Conservation (phyloP, 2,113 vertebrate genomes). For the Thamnophis sirtalis region DNA sequence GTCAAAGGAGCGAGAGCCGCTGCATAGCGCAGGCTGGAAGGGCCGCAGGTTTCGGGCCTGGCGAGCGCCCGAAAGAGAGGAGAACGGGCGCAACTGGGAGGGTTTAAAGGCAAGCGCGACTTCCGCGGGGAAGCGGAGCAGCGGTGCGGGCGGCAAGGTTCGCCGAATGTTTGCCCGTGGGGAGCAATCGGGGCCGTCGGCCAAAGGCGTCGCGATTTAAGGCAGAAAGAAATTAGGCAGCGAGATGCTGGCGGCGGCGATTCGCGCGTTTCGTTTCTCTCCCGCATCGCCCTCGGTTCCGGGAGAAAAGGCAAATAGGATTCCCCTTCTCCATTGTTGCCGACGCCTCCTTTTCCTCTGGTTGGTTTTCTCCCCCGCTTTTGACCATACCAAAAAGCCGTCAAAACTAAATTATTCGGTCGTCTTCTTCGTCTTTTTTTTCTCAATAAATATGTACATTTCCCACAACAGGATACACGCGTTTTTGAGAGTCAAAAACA, state of each 20-base stretch:
- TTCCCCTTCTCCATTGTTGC: neutral
- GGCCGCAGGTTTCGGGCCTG: slow-evolving; percentile 20
- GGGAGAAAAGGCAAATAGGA: neutral
- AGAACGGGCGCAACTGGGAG: neutral
- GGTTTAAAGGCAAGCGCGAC: neutral
- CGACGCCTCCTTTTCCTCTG: neutral
- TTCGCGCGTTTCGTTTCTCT: neutral
- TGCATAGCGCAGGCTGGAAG: slow-evolving; percentile 30
- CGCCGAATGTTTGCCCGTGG: neutral
- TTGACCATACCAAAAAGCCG: neutral
- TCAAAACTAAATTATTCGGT: neutral
- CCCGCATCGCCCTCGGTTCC: neutral
- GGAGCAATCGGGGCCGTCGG: neutral
- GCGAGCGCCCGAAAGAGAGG: neutral
- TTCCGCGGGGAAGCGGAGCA: neutral
- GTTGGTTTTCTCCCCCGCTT: neutral
- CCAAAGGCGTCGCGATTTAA: neutral
- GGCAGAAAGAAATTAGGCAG: neutral
- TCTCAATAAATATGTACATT: neutral
- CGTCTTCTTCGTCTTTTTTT: neutral
- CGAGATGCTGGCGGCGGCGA: neutral
- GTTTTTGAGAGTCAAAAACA: neutral
- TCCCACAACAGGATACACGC: neutral
- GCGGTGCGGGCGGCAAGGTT: neutral
- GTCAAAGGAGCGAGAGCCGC: slow-evolving; percentile 29